Evolutionary conservation across 2,888 invertebrate species (phyloP), one percentile per base, ranked within the genome.

Genomic region (Apocheima hispidaria): DNA sequence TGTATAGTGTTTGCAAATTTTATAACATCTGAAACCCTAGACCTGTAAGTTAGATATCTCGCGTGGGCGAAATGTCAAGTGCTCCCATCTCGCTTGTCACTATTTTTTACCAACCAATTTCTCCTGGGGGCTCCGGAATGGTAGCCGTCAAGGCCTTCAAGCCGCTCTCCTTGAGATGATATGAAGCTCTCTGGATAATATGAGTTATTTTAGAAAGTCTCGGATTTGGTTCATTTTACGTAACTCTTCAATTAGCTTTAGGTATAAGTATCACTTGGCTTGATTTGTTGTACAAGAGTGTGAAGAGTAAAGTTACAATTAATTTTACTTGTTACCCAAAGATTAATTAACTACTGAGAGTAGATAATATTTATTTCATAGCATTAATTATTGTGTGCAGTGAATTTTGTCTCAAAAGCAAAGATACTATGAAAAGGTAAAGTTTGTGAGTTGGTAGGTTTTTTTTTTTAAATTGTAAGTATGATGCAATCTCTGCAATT

Each of bases 191-290:
- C 54, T 54, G 41, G 53, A 60, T 36, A 28, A 6, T 53, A 41
- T 12, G 30, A 49, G 21, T 12, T 54, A 53, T 41, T 53, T 35
- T 20, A 43, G 48, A 43, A 49, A 43, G 43, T 35, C 18, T 10
- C 18, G 16, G n/a, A 36, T 49, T 23, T 48, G 12, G n/a, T n/a
- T 26, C 9, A 26, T 10, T 2, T 81, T 76, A 74, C 9, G 3
- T 10, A 78, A 74, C 86, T 86, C 81, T 84, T 75, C 77, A 78
- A 71, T 5, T 16, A 33, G 12, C 12, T 28, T 28, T 28, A 28
- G 28, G 28, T 9, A 28, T 6, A n/a, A n/a, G n/a, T n/a, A 9
- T 7, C 9, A 28, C 9, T 28, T 28, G 7, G 1, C 23, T 2
- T 2, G 23, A 2, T 26, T 26, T 1, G 4, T 26, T 26, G 4